Percentiles rank a stretch among this genome's conserved stretches.
phyloP scores from a whole-genome alignment of 2,888 invertebrate species.

The Syritta pipiens region DNA sequence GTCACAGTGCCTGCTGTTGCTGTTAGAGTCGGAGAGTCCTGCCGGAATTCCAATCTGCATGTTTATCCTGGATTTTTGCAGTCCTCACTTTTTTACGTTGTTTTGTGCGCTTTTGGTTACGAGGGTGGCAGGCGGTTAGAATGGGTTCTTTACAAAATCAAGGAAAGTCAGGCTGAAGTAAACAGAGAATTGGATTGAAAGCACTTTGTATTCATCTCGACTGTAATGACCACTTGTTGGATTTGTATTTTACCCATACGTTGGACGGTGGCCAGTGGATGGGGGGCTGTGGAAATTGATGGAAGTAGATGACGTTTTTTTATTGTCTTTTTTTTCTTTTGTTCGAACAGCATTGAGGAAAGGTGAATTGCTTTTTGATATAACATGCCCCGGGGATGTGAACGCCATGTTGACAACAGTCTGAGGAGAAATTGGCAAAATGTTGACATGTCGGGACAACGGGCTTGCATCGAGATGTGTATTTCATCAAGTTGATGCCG shows the following conservation, averaged over 20 bases:
- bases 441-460: conserved; percentile 30
- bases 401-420: conserved; percentile 23
- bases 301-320: conserved; percentile 26
- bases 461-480: too few species aligned
- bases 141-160: conserved; percentile 36
- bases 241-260: conserved; percentile 41
- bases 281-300: conserved; percentile 18
- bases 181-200: conserved; percentile 54
- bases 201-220: conserved; percentile 61
- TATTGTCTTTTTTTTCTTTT: conserved; percentile 14
- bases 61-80: conserved; percentile 33
- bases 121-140: conserved; percentile 20
- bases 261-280: not conserved
- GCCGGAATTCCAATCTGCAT: conserved; percentile 62
- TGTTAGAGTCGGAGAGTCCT: conserved; percentile 21
- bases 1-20: conserved; percentile 32
- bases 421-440: conserved; percentile 23
- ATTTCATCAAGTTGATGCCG: too few species aligned
- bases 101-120: not conserved
- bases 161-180: conserved; percentile 50
- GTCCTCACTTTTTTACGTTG: not conserved
- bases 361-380: not conserved
- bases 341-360: not conserved
- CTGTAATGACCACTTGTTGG: conserved; percentile 68
- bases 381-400: conserved; percentile 16